Evolutionary conservation across 2,797 vertebrate genomes (phyloP), one percentile per base, ranked within the genome.

Genomic region (Amphiprion clarkii): DNA sequence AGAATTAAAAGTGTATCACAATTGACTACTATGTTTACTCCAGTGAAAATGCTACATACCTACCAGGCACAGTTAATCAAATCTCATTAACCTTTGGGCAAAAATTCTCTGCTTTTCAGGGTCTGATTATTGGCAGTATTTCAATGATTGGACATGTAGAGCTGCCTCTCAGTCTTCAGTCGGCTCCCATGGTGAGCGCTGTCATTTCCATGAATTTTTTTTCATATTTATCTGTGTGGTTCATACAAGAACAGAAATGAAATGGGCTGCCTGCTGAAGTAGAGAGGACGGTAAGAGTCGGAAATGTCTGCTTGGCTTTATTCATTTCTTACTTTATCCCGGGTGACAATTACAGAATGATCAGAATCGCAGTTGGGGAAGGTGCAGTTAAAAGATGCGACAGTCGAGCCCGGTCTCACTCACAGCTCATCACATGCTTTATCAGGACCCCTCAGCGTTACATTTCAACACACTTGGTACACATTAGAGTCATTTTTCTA

Each of bases 1-100:
- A 16, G 17, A 75, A 84, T 81, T 76, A 87, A 85, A 86, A 82
- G 86, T 86, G 74, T 29, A 87, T 76, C 80, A 52, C 29, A 23
- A 67, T 65, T 13, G 25, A 78, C 25, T 23, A 4, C 49, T 48
- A 1, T 73, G 29, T 85, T 82, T 74, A 78, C 68, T 25, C 36
- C 71, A 56, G 40, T 57, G 29, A 59, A 83, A 75, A 59, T 63
- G 54, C 66, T 72, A 58, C 55, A 57, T 17, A 68, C 46, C 49
- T 17, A 25, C 19, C 48, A 27, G 21, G 42, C 46, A 40, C 55
- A 59, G 29, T 29, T 54, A 14, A 75, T 71, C 44, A 80, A 64
- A 76, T 14, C 27, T 67, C 5, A 72, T 67, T 59, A 69, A 58
- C 64, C 54, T 60, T 36, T 1, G 5, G 42, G 57, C 21, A n/a